Conservation (phyloP, 2,113 vertebrate genomes). For the Delphinapterus leucas region DNA sequence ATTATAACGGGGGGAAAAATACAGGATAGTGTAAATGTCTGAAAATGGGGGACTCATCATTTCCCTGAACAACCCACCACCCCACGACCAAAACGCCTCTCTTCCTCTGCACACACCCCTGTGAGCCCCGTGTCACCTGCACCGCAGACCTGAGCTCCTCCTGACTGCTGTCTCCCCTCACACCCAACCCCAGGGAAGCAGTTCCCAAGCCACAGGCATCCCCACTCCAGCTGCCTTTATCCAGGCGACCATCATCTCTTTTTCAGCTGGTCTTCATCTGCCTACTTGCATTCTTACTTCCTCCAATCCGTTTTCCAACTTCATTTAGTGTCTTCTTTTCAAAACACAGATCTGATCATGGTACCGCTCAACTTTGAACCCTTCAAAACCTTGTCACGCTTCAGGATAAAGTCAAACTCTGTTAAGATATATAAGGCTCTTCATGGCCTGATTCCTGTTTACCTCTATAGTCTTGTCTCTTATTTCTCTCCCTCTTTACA, state of each 20-base stretch:
- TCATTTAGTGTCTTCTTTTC: not conserved
- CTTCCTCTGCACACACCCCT: rapidly evolving
- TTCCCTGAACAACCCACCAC: not conserved
- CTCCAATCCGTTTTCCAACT: not conserved
- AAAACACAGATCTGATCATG: not conserved
- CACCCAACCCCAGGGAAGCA: rapidly evolving
- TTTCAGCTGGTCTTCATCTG: not conserved
- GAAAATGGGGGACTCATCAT: not conserved
- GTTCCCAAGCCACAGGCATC: not conserved
- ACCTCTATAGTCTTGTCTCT: not conserved
- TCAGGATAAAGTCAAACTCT: not conserved
- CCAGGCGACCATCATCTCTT: not conserved
- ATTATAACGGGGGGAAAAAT: not conserved
- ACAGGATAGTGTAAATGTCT: not conserved
- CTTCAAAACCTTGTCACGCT: not conserved
- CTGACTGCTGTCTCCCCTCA: not conserved
- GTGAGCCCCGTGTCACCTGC: not conserved
- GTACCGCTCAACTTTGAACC: not conserved
- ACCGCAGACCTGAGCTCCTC: too few relatives aligned
- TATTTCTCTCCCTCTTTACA: not conserved
- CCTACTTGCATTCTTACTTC: not conserved
- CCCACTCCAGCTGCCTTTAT: not conserved
- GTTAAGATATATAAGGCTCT: not conserved
- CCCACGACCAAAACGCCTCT: not conserved
- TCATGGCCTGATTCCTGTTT: not conserved